phyloP scores from a whole-genome alignment of 2,797 vertebrate species.

The Sus cebifrons region DNA sequence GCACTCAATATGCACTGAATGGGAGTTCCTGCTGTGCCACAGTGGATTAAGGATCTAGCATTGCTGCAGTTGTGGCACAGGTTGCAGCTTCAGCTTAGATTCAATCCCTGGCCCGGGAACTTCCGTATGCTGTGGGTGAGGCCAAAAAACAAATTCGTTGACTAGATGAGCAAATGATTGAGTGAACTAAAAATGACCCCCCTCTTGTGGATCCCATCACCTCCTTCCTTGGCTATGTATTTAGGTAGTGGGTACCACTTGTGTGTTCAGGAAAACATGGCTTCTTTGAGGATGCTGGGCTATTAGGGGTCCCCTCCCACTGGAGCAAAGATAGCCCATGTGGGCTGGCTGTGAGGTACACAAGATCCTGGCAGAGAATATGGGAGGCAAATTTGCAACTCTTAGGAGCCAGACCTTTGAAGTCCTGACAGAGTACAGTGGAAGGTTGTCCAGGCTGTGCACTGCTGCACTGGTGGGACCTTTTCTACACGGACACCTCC shows the following conservation, averaged over 20 bases:
- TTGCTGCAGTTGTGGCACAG: too few relatives aligned
- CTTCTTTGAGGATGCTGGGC: background rate
- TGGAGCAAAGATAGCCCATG: background rate
- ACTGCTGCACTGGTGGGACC: background rate
- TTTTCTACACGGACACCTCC: background rate
- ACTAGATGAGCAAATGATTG: background rate
- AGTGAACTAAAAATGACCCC: background rate
- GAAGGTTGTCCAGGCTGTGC: background rate
- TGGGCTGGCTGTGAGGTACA: background rate
- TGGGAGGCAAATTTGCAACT: background rate
- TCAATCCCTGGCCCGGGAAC: too few relatives aligned
- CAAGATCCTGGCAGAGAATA: background rate
- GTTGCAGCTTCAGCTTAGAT: too few relatives aligned
- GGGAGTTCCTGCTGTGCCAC: too few relatives aligned
- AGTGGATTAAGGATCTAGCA: too few relatives aligned
- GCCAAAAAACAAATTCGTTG: too few relatives aligned
- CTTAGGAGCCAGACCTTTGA: background rate
- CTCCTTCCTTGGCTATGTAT: background rate
- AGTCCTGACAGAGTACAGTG: fast-evolving
- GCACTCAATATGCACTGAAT: background rate
- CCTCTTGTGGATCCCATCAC: background rate
- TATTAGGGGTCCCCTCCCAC: background rate
- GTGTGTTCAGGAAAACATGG: background rate
- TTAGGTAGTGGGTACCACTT: background rate
- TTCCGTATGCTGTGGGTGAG: too few relatives aligned